These are phyloP conservation scores for Rhynchotus rufescens DNA, from an alignment of 2,797 vertebrate species.

Conservation along the genomic window DNA sequence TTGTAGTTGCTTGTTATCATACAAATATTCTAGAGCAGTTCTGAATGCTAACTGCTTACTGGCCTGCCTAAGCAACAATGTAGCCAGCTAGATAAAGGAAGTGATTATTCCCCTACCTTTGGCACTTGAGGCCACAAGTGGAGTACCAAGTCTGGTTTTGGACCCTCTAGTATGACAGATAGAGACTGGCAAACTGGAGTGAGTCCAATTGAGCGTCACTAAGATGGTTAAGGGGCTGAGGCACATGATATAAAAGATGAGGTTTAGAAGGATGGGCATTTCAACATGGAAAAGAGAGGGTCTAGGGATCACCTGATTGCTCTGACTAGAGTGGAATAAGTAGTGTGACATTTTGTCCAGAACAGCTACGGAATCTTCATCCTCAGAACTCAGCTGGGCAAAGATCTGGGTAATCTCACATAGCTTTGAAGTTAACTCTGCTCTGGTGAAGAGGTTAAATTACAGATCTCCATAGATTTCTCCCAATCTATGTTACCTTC, in stretches of 20 bases:
- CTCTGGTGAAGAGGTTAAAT: not conserved
- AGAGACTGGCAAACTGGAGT: not conserved
- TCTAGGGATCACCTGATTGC: not conserved
- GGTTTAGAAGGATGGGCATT: not conserved
- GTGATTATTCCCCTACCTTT: not conserved
- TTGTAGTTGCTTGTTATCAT: not conserved
- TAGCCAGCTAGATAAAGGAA: not conserved
- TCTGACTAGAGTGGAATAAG: not conserved
- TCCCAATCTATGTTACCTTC: not conserved
- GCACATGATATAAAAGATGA: accelerated
- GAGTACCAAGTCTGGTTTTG: not conserved
- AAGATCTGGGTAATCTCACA: not conserved
- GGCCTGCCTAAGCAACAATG: not conserved
- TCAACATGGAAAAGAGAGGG: not conserved
- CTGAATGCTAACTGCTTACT: not conserved
- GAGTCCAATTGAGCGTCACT: not conserved
- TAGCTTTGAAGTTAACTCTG: not conserved
- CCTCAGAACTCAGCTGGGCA: not conserved
- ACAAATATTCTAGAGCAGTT: not conserved
- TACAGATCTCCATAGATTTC: not conserved
- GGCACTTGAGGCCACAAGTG: not conserved
- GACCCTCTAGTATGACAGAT: not conserved
- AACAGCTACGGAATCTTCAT: not conserved
- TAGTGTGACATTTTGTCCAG: constrained; percentile 7
- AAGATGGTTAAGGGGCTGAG: not conserved